A percentile compares a stretch with the other conserved stretches of the same genome.
These are phyloP conservation scores for Ostrea denselamellosa DNA, from an alignment of 1,140 invertebrate species.

Conservation along the genomic window DNA sequence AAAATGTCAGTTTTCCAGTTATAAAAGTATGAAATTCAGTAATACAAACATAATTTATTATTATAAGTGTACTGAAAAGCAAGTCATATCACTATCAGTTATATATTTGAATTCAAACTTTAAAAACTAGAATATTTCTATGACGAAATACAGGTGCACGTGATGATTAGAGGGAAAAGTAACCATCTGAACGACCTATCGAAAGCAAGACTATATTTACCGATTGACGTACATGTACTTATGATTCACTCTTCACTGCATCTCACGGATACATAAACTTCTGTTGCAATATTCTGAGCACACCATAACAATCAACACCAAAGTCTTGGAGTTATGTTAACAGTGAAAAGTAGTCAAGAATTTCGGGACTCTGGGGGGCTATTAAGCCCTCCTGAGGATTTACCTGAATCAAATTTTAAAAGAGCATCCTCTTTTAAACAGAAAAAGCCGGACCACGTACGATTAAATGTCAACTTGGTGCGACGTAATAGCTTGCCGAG, in stretches of 20 bases:
- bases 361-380: not conserved
- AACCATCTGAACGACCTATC: not conserved
- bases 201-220: slow-evolving; percentile 11
- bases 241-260: slow-evolving; percentile 14
- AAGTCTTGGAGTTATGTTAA: not conserved
- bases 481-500: slow-evolving; percentile 27
- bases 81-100: not conserved
- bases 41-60: not conserved
- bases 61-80: not conserved
- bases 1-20: not conserved
- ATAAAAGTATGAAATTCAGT: not conserved
- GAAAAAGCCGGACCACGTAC: slow-evolving; percentile 20
- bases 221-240: slow-evolving; percentile 4
- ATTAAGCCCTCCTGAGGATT: not conserved
- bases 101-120: not conserved
- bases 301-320: slow-evolving; percentile 5
- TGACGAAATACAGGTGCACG: slow-evolving; percentile 2
- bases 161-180: not conserved
- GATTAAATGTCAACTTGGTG: not conserved
- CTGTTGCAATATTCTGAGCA: not conserved
- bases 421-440: slow-evolving; percentile 15
- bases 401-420: not conserved
- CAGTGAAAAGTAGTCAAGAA: not conserved
- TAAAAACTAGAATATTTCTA: not conserved
- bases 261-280: not conserved